Percentiles rank a stretch among this genome's conserved stretches.
Evolutionary conservation across 2,113 vertebrate genomes (phyloP).

Genomic region (Calyptommatus sinebrachiatus): DNA sequence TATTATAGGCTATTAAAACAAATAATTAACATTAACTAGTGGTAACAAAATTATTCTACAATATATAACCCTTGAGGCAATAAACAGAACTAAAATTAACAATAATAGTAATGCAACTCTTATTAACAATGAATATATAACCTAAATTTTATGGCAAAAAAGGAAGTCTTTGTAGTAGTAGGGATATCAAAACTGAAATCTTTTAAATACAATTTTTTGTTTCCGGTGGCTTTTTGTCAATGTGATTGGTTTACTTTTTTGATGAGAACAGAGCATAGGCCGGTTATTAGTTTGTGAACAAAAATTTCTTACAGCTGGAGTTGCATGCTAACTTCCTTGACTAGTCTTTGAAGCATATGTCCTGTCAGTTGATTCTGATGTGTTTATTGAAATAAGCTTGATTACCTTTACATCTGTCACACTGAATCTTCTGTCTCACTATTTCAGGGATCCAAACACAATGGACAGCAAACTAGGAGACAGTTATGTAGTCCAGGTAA

Average conservation of each 20-base stretch:
- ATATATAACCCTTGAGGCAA: slow-evolving; percentile 85
- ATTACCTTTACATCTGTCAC: slow-evolving; percentile 44
- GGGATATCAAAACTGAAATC: slow-evolving; percentile 78
- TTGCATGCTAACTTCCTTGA: slow-evolving; percentile 75
- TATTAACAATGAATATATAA: slow-evolving; percentile 88
- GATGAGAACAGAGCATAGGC: slow-evolving; percentile 81
- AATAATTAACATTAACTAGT: slow-evolving; percentile 94
- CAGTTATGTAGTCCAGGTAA: slow-evolving; percentile 66
- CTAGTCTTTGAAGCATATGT: slow-evolving; percentile 65
- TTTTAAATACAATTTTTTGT: slow-evolving; percentile 78
- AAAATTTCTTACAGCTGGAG: slow-evolving; percentile 69
- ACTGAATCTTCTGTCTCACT: slow-evolving; percentile 75
- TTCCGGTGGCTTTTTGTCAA: slow-evolving; percentile 83
- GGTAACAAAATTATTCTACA: slow-evolving; percentile 82
- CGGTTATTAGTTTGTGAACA: slow-evolving; percentile 62
- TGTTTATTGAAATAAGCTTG: slow-evolving; percentile 49
- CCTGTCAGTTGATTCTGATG: slow-evolving; percentile 57
- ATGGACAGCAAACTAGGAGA: slow-evolving; percentile 59
- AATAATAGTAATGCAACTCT: slow-evolving; percentile 86
- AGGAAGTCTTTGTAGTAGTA: slow-evolving; percentile 76
- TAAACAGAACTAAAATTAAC: slow-evolving; percentile 94
- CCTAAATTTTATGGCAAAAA: slow-evolving; percentile 78
- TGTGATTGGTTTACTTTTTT: slow-evolving; percentile 99
- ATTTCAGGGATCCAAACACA: slow-evolving; percentile 67
- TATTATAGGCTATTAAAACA: slow-evolving; percentile 84